Evolutionary conservation across 2,113 vertebrate genomes (phyloP).

Genomic region (Cisticola juncidis): DNA sequence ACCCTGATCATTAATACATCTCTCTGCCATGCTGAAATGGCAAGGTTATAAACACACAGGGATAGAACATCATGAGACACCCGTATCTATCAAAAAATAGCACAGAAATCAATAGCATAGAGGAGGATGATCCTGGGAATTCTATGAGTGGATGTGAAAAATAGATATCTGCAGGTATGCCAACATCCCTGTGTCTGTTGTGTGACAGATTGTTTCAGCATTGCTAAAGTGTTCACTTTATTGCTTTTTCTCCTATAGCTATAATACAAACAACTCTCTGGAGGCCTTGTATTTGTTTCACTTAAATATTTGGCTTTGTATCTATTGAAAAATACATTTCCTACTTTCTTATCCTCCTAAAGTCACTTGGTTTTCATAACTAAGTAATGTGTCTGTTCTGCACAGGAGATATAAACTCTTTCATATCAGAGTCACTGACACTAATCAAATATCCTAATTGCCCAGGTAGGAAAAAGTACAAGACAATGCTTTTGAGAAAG

Average conservation of each 20-base stretch:
- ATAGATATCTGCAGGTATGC: background rate
- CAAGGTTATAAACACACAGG: background rate
- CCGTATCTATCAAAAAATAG: background rate
- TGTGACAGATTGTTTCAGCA: background rate
- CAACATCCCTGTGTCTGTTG: background rate
- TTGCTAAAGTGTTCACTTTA: background rate
- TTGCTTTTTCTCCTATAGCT: slow-evolving; percentile 11
- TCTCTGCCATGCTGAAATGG: background rate
- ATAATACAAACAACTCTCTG: slow-evolving; percentile 13
- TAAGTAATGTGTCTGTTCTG: background rate
- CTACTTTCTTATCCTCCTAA: background rate
- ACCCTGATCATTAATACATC: background rate
- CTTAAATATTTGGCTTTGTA: background rate
- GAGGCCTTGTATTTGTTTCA: background rate
- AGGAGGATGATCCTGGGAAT: background rate
- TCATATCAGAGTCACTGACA: background rate
- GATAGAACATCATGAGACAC: background rate
- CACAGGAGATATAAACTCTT: background rate
- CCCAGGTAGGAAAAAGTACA: background rate
- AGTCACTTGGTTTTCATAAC: background rate
- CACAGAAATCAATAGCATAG: background rate
- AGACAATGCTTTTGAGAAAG: background rate
- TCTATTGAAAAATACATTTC: background rate
- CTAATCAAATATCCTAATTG: background rate
- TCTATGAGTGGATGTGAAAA: background rate